Evolutionary conservation across 1,140 invertebrate species (phyloP).

Genomic region (Aphelenchoides avenae): DNA sequence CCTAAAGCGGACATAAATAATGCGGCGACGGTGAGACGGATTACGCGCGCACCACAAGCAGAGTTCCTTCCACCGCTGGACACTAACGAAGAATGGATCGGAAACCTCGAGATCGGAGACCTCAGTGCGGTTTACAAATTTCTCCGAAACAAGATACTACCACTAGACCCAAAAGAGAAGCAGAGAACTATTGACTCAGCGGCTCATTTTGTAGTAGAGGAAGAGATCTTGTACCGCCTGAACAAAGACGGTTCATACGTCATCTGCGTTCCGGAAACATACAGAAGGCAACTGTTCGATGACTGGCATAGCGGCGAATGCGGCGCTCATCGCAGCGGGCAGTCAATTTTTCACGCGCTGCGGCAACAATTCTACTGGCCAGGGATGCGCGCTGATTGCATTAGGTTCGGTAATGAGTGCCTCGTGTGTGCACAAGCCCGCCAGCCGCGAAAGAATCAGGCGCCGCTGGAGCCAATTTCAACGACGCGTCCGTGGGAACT

Average conservation of each 20-base stretch:
- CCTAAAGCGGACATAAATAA: no score
- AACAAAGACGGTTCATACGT: no score
- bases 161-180: no score
- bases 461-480: neutral
- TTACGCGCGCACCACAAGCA: no score
- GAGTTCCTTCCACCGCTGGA: no score
- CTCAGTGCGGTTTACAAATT: no score
- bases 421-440: neutral
- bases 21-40: no score
- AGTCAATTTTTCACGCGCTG: neutral
- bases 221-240: no score
- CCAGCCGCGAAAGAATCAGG: neutral
- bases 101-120: neutral
- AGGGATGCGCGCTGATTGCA: conserved; percentile 2
- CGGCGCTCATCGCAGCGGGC: conserved; percentile 3
- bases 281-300: neutral
- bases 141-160: no score
- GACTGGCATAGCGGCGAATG: conserved; percentile 5
- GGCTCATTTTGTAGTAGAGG: no score
- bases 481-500: neutral
- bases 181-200: neutral
- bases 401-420: neutral
- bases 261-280: conserved; percentile 1
- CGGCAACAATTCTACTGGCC: conserved; percentile 14
- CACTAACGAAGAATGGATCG: no score